Evolutionary conservation across 2,888 invertebrate genomes (phyloP).

Genomic region (Cantharis lateralis): DNA sequence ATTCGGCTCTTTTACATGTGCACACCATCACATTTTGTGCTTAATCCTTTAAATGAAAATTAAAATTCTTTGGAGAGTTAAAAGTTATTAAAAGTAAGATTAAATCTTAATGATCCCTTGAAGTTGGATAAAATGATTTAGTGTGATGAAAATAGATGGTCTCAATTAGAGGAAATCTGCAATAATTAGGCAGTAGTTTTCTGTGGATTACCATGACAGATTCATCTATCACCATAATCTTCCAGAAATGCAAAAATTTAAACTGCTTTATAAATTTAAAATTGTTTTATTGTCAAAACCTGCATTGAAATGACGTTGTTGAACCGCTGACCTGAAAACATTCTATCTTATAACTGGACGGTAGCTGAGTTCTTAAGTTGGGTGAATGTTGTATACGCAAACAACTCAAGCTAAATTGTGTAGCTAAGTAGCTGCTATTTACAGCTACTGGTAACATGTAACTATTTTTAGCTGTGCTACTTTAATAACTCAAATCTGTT

Average conservation of each 20-base stretch:
- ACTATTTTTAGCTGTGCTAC: background rate
- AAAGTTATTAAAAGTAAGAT: constrained; percentile 3
- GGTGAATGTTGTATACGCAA: background rate
- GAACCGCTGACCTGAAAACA: background rate
- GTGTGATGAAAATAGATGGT: background rate
- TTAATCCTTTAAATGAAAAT: constrained; percentile 4
- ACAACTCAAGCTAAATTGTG: background rate
- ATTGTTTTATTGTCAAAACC: background rate
- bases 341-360: background rate
- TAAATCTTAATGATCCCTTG: constrained; percentile 7
- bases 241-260: background rate
- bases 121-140: constrained; percentile 3
- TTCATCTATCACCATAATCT: background rate
- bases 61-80: constrained; percentile 8
- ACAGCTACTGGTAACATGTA: background rate
- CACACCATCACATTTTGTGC: background rate
- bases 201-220: background rate
- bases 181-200: background rate
- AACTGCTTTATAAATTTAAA: too few species aligned
- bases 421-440: background rate
- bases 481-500: background rate
- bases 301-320: background rate
- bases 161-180: constrained; percentile 4
- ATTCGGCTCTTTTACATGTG: background rate
- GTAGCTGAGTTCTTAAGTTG: background rate